phyloP scores from a whole-genome alignment of 2,113 vertebrate genomes.

The Rhinogobius similis region DNA sequence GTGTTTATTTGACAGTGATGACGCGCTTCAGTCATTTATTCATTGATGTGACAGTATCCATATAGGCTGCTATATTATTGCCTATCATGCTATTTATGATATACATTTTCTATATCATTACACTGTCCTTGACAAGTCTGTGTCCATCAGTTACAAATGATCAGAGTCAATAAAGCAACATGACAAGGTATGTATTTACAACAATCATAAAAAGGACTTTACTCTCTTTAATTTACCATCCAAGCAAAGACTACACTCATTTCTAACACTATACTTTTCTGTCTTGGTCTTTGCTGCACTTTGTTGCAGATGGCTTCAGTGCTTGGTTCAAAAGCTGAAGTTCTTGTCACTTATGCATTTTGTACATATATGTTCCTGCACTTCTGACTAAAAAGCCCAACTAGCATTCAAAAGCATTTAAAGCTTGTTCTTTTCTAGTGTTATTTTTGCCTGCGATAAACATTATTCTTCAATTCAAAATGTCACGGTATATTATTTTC shows the following conservation, averaged over 20 bases:
- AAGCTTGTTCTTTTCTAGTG: slow-evolving; percentile 1
- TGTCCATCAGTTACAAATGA: background rate
- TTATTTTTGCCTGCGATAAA: slow-evolving; percentile 9
- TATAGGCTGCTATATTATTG: too few relatives aligned
- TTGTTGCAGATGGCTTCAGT: too few relatives aligned
- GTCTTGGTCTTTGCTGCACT: background rate
- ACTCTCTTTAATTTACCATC: background rate
- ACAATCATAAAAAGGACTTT: background rate
- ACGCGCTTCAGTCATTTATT: too few relatives aligned
- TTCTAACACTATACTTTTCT: too few relatives aligned
- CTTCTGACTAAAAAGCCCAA: background rate
- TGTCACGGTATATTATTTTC: slow-evolving; percentile 35
- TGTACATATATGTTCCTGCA: background rate
- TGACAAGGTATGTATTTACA: background rate
- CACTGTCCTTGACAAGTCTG: background rate
- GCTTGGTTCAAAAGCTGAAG: too few relatives aligned
- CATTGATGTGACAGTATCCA: too few relatives aligned
- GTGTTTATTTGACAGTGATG: too few relatives aligned
- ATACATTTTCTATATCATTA: background rate
- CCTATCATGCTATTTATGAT: too few relatives aligned
- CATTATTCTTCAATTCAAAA: slow-evolving; percentile 29
- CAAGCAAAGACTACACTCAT: too few relatives aligned
- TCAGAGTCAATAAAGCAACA: background rate
- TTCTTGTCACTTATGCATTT: too few relatives aligned
- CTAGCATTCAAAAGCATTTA: background rate